Base-by-base conservation (phyloP, 92 coral and sea anemone species). In the Anthopleura xanthogrammica region DNA sequence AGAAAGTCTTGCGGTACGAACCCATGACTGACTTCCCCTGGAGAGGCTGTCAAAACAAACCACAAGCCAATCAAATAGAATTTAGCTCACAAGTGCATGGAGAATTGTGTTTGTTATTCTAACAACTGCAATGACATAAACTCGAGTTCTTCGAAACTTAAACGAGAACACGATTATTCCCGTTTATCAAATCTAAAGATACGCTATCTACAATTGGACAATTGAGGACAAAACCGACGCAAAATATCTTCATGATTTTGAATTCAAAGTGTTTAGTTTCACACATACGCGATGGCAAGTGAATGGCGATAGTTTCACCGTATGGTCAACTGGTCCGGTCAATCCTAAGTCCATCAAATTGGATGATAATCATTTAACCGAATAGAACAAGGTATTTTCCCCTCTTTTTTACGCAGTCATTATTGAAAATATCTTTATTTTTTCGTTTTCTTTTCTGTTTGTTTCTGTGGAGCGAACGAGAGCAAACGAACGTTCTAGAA, bases 1-100 rank as follows among this genome's bases (percentile, higher is more conserved):
- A 5, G 0, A 62, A 62, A n/a, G 24, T 20, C 29, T 20, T 20
- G 74, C 42, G 42, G 74, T 11, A 23, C 1, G 16, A 68, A 11
- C 4, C 10, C 42, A 68, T 14, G 29, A 62, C 1, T 62, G 22
- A 23, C 52, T 39, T 46, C 83, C 16, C 60, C 75, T 46, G 75
- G 60, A 41, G 83, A 5, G 58, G 4, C 36, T 60, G 50, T 24
- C 71, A 60, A 80, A 80, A 65, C 76, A 62, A 80, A 75, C 22
- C 52, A 41, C 41, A 65, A 68, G 29, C 50, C 58, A 23, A 41
- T 22, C 68, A 7, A 54, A 8, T 41, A 65, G 0, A 41, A 80
- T 66, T 80, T 66, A 80, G 42, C 24, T 80, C 52, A 46, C 57
- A 41, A 43, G 22, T n/a, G 23, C 23, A 23, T 16, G n/a, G 40